A percentile compares a stretch with the other conserved stretches of the same genome.
Evolutionary conservation across 2,113 vertebrate genomes (phyloP).

Genomic region (Aptenodytes forsteri): DNA sequence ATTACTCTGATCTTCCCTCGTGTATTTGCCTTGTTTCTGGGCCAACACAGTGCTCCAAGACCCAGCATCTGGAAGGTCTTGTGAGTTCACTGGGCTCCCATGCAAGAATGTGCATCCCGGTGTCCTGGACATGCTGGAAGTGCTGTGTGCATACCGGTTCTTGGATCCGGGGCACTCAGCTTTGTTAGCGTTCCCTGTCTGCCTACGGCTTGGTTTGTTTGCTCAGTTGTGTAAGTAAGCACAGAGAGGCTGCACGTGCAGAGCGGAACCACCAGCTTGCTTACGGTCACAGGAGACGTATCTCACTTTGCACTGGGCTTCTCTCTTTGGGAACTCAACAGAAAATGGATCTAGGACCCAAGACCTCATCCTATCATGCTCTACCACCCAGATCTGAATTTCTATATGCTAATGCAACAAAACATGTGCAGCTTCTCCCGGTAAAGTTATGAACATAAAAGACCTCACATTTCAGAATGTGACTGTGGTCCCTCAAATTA

Average conservation of each 20-base stretch:
- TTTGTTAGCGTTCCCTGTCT: not conserved
- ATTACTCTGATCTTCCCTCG: not conserved
- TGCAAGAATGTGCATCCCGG: slow-evolving; percentile 9
- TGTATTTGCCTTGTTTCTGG: slow-evolving; percentile 4
- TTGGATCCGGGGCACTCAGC: fast-evolving
- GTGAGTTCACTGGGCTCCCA: slow-evolving; percentile 33
- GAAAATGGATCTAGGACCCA: not conserved
- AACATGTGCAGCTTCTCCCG: not conserved
- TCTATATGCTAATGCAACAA: not conserved
- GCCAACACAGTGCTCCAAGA: not conserved
- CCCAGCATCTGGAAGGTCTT: slow-evolving; percentile 36
- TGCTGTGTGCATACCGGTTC: not conserved
- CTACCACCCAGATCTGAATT: fast-evolving
- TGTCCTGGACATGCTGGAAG: not conserved
- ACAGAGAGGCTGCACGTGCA: not conserved
- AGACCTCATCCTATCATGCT: not conserved
- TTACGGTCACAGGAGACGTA: not conserved
- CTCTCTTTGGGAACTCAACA: not conserved
- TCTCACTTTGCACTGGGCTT: not conserved
- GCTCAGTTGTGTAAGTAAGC: not conserved
- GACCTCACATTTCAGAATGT: not conserved
- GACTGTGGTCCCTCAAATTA: not conserved
- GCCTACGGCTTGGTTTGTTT: not conserved
- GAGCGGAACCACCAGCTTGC: not conserved
- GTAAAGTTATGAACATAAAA: not conserved